Percentiles rank a stretch among this genome's conserved stretches.
Conservation (phyloP, 2,888 invertebrate species). For the Diaprepes abbreviatus region DNA sequence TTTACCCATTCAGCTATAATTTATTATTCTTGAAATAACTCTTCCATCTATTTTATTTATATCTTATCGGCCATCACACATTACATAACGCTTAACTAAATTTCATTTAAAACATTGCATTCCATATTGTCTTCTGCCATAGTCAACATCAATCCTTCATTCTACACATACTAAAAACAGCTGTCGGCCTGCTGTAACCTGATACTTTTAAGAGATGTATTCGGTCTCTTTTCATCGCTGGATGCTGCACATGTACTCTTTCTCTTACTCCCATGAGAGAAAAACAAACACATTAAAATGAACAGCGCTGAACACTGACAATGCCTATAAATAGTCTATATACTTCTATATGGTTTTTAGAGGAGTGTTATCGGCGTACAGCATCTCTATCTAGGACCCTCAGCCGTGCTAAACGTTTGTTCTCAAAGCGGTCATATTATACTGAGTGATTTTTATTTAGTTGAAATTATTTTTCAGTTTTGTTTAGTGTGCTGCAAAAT, state of each 20-base stretch:
- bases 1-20: no score
- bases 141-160: constrained; percentile 58
- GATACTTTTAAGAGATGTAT: constrained; percentile 68
- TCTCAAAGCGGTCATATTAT: constrained; percentile 15
- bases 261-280: constrained; percentile 61
- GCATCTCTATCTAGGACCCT: constrained; percentile 55
- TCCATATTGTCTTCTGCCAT: constrained; percentile 52
- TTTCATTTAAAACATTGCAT: constrained; percentile 42
- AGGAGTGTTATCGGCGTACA: constrained; percentile 57
- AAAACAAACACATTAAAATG: constrained; percentile 70
- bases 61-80: constrained; percentile 24
- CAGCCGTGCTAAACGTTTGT: constrained; percentile 22
- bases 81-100: constrained; percentile 35
- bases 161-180: constrained; percentile 66
- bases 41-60: neutral
- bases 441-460: constrained; percentile 16
- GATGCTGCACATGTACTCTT: constrained; percentile 41
- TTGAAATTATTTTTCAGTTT: no score
- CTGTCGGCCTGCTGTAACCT: constrained; percentile 67
- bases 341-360: constrained; percentile 64
- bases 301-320: constrained; percentile 69
- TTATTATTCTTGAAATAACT: constrained; percentile 3
- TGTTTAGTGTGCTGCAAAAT: no score
- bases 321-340: constrained; percentile 69
- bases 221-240: constrained; percentile 33